phyloP scores from a whole-genome alignment of 2,797 vertebrate genomes.

The Neomorphus geoffroyi region DNA sequence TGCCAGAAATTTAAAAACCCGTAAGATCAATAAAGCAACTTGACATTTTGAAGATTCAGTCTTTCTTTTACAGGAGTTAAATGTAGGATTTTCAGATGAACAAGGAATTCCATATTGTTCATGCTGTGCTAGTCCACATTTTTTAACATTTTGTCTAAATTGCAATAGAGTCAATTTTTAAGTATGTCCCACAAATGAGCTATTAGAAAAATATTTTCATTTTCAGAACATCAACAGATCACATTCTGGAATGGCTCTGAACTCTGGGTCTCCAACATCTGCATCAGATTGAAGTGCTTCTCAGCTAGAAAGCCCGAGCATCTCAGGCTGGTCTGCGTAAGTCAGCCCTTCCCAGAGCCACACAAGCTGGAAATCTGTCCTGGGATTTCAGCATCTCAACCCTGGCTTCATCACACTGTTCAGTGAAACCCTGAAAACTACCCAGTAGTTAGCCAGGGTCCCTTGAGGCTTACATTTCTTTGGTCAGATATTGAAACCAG shows the following conservation, averaged over 20 bases:
- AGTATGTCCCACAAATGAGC: neutral
- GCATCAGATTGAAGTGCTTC: neutral
- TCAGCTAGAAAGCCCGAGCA: neutral
- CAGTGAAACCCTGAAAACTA: neutral
- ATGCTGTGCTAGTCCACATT: neutral
- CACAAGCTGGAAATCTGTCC: neutral
- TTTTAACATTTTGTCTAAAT: neutral
- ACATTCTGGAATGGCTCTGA: neutral
- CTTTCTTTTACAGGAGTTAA: neutral
- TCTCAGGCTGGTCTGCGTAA: neutral
- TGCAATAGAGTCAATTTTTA: neutral
- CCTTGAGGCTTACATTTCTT: neutral
- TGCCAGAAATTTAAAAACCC: neutral
- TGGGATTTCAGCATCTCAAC: neutral
- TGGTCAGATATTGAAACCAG: neutral
- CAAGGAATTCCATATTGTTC: neutral
- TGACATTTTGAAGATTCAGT: neutral
- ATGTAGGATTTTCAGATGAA: neutral
- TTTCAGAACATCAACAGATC: neutral
- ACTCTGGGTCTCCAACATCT: rapidly evolving
- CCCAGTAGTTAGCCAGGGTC: neutral
- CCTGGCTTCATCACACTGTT: neutral
- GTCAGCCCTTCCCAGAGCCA: neutral
- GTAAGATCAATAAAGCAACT: neutral
- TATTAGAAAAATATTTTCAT: neutral